Conservation (phyloP, 92 coral and sea anemone species). For the Meandrina meandrites region DNA sequence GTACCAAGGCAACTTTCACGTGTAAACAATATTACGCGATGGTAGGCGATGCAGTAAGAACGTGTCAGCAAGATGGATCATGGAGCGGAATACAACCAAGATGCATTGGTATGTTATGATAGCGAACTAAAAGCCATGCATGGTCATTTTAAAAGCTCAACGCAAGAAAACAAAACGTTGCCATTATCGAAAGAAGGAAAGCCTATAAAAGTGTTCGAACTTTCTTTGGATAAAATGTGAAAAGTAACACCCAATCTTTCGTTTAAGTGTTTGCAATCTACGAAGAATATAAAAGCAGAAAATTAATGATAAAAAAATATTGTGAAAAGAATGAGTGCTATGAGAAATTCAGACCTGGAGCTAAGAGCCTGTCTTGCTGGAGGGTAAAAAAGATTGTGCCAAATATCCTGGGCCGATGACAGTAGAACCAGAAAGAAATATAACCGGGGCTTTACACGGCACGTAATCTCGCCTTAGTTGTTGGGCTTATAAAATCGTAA, state of each 20-base stretch:
- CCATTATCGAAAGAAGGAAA: too few relatives aligned
- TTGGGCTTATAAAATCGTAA: not conserved
- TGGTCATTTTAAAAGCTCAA: not conserved
- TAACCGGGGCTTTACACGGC: too few relatives aligned
- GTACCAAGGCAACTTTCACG: slow-evolving; percentile 65
- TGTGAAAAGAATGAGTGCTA: too few relatives aligned
- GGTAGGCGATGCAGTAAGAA: slow-evolving; percentile 60
- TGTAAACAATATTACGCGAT: slow-evolving; percentile 67
- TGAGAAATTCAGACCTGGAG: too few relatives aligned
- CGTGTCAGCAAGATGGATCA: slow-evolving; percentile 65
- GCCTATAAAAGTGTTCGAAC: not conserved
- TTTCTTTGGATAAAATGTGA: not conserved
- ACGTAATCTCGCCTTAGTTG: too few relatives aligned
- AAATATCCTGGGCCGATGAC: too few relatives aligned
- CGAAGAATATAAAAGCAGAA: too few relatives aligned
- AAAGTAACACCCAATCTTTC: not conserved
- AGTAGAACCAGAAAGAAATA: too few relatives aligned
- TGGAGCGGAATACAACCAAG: slow-evolving; percentile 87
- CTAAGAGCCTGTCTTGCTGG: too few relatives aligned
- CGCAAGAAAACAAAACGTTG: too few relatives aligned
- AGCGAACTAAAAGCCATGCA: not conserved
- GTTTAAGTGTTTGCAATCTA: not conserved
- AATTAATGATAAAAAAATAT: too few relatives aligned
- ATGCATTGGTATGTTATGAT: slow-evolving; percentile 70
- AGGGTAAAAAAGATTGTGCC: too few relatives aligned